Conservation (phyloP, 2,888 invertebrate genomes). For the Poecilobothrus nobilitatus region DNA sequence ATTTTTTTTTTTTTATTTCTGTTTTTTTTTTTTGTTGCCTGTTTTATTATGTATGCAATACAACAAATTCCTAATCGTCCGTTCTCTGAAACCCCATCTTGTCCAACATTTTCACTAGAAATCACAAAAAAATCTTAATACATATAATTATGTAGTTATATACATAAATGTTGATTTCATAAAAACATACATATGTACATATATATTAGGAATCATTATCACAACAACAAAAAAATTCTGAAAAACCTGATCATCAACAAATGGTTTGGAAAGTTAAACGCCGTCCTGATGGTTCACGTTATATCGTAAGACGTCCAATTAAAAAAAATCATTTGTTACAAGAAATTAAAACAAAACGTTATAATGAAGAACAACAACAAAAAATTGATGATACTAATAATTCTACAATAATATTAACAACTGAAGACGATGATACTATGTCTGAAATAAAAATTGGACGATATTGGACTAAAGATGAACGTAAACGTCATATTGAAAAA, state of each 20-base stretch:
- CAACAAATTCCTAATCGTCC: too few species aligned
- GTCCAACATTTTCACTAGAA: too few species aligned
- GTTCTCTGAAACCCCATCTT: too few species aligned
- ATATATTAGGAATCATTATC: too few species aligned
- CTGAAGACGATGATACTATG: conserved; percentile 63
- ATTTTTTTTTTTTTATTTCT: not conserved
- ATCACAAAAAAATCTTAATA: too few species aligned
- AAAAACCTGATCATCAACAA: conserved; percentile 26
- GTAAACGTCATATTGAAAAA: conserved; percentile 57
- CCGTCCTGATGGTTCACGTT: conserved; percentile 59
- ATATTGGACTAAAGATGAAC: conserved; percentile 62
- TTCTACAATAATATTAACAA: conserved; percentile 43
- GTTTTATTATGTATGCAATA: too few species aligned
- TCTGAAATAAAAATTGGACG: conserved; percentile 60
- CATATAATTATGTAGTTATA: too few species aligned
- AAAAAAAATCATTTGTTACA: conserved; percentile 55
- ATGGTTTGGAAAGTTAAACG: conserved; percentile 62
- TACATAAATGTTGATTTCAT: too few species aligned
- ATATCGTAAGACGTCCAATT: conserved; percentile 58
- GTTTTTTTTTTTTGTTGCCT: too few species aligned
- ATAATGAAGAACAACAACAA: conserved; percentile 53
- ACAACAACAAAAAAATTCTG: not conserved
- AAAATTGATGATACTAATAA: too few species aligned
- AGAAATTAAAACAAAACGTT: conserved; percentile 48
- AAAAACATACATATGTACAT: too few species aligned